These are phyloP conservation scores for Sclerodermus sp. DNA, from an alignment of 2,888 invertebrate genomes.

Conservation along the genomic window DNA sequence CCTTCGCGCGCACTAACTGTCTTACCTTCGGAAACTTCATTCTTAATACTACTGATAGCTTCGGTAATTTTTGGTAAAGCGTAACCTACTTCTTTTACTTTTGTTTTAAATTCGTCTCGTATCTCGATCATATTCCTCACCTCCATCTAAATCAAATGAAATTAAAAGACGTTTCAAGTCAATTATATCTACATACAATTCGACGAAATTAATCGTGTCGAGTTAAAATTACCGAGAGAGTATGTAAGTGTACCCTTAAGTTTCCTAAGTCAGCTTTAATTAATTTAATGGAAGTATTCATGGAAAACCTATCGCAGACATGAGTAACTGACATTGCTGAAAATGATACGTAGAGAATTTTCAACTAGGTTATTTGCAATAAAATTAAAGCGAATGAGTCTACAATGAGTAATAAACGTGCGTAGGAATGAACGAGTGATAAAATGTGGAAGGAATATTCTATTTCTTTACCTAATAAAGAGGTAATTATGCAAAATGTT, in stretches of 20 bases:
- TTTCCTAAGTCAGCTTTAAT: slow-evolving; percentile 45
- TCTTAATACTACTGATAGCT: slow-evolving; percentile 40
- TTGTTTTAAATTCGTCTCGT: slow-evolving; percentile 38
- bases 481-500: slow-evolving; percentile 44
- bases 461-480: slow-evolving; percentile 43
- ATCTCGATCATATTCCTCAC: slow-evolving; percentile 41
- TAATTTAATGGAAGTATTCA: slow-evolving; percentile 36
- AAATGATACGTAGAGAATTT: slow-evolving; percentile 10
- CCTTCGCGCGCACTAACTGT: background rate
- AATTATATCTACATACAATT: too few species aligned
- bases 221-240: slow-evolving; percentile 42
- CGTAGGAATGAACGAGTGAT: too few species aligned
- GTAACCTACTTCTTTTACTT: slow-evolving; percentile 40
- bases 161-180: background rate
- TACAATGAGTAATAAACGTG: too few species aligned
- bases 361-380: background rate
- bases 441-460: too few species aligned
- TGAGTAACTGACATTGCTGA: slow-evolving; percentile 49
- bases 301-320: slow-evolving; percentile 48
- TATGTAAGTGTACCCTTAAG: slow-evolving; percentile 38
- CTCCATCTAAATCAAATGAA: slow-evolving; percentile 40
- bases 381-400: too few species aligned
- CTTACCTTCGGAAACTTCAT: slow-evolving; percentile 48
- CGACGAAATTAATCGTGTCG: background rate
- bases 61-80: slow-evolving; percentile 49